These are phyloP conservation scores for Melieria omissa DNA, from an alignment of 2,888 invertebrate species.

Conservation along the genomic window DNA sequence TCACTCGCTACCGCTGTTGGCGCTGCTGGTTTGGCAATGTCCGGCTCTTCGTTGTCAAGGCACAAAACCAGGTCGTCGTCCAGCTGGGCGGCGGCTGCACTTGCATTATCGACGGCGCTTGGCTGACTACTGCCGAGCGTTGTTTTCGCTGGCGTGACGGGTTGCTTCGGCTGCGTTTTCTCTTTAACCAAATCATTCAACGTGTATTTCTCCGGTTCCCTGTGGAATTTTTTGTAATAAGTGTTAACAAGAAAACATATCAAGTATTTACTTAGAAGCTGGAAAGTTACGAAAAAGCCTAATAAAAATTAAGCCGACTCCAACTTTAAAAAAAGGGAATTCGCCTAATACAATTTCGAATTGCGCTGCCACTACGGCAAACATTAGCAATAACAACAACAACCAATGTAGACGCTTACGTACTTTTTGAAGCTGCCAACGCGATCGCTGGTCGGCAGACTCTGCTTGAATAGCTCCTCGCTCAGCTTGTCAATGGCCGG, in stretches of 20 bases:
- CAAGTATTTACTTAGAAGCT: no score
- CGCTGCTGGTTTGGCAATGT: neutral
- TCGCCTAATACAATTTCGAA: no score
- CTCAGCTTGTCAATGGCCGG: conserved; percentile 76
- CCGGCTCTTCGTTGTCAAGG: conserved; percentile 2
- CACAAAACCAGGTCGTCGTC: conserved; percentile 17
- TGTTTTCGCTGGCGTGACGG: neutral
- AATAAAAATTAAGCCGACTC: no score
- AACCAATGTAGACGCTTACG: conserved; percentile 20
- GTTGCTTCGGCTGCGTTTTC: conserved; percentile 42
- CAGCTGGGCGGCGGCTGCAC: neutral
- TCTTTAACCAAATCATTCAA: conserved; percentile 60
- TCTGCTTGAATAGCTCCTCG: conserved; percentile 80
- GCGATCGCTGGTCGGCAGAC: conserved; percentile 69
- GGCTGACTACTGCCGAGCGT: conserved; percentile 16
- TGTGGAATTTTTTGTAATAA: conserved; percentile 31
- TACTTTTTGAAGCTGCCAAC: conserved; percentile 67
- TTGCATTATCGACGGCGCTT: conserved; percentile 30
- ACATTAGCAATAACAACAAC: no score
- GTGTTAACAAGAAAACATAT: no score
- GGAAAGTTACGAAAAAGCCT: no score
- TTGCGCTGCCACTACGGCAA: no score
- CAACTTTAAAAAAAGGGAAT: neutral
- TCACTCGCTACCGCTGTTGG: neutral
- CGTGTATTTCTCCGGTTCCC: conserved; percentile 61